Percentiles rank a stretch among this genome's conserved stretches.
Conservation (phyloP, 2,797 vertebrate species). For the Hemibagrus guttatus region DNA sequence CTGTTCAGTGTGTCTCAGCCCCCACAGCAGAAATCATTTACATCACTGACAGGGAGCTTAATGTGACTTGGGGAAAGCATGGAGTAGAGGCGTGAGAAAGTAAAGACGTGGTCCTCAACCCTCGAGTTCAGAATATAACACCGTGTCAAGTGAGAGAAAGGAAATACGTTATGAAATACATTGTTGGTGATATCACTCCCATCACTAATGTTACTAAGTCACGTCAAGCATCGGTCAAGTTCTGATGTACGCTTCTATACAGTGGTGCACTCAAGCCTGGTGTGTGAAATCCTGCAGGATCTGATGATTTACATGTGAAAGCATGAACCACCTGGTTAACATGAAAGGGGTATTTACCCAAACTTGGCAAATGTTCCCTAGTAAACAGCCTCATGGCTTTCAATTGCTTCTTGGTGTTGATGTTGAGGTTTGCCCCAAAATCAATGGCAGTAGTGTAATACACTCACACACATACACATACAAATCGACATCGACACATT, state of each 20-base stretch:
- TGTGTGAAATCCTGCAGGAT: conserved; percentile 24
- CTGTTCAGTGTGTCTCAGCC: not conserved
- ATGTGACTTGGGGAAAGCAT: not conserved
- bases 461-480: not conserved
- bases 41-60: not conserved
- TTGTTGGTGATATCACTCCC: not conserved
- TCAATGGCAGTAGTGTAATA: conserved; percentile 26
- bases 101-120: not conserved
- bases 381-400: conserved; percentile 43
- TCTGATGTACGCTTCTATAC: not conserved
- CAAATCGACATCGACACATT: conserved; percentile 22
- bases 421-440: conserved; percentile 53
- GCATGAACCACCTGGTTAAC: conserved; percentile 53
- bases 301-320: conserved; percentile 56
- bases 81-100: not conserved
- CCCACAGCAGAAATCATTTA: not conserved
- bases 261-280: conserved; percentile 35
- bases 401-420: conserved; percentile 45
- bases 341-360: conserved; percentile 52
- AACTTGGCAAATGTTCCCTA: conserved; percentile 47
- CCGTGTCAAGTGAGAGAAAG: not conserved
- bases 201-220: not conserved
- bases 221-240: not conserved
- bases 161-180: not conserved
- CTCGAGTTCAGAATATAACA: not conserved